Evolutionary conservation across 2,797 vertebrate genomes (phyloP).

Genomic region (Sebastes diaconus): DNA sequence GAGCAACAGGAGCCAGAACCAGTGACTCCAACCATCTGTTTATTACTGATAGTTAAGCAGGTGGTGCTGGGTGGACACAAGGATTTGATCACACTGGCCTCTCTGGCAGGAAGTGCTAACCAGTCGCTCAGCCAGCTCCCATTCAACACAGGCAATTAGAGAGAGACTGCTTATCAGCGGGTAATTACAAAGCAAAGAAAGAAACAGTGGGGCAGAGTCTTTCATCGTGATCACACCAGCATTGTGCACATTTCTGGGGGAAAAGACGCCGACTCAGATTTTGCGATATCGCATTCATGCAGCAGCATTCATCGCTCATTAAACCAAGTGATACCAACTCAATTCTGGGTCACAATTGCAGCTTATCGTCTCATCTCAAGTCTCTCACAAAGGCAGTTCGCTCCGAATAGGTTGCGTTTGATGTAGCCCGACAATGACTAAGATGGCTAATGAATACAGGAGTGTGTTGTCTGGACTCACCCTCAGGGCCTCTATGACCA

Average conservation of each 20-base stretch:
- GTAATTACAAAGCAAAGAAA: conserved; percentile 31
- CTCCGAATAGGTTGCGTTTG: background rate
- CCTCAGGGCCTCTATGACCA: conserved; percentile 96
- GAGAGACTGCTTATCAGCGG: conserved; percentile 37
- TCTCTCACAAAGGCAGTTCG: conserved; percentile 13
- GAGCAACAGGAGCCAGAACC: background rate
- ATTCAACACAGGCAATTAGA: conserved; percentile 52
- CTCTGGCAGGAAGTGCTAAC: conserved; percentile 27
- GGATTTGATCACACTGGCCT: conserved; percentile 19
- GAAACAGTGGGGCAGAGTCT: conserved; percentile 9
- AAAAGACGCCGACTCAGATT: conserved; percentile 24
- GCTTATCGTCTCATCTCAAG: conserved; percentile 31
- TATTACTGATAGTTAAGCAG: background rate
- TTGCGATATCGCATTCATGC: conserved; percentile 7
- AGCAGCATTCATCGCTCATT: conserved; percentile 13
- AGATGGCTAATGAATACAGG: background rate
- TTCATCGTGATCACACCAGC: conserved; percentile 31
- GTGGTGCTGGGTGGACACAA: conserved; percentile 14
- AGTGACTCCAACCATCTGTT: background rate
- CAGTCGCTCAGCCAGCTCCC: conserved; percentile 36
- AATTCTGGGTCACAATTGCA: conserved; percentile 22
- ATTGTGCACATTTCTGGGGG: conserved; percentile 12
- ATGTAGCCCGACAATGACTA: background rate
- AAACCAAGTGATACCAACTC: conserved; percentile 8
- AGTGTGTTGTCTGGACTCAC: conserved; percentile 81